Conservation (phyloP, 2,888 invertebrate species). For the Pteria penguin region DNA sequence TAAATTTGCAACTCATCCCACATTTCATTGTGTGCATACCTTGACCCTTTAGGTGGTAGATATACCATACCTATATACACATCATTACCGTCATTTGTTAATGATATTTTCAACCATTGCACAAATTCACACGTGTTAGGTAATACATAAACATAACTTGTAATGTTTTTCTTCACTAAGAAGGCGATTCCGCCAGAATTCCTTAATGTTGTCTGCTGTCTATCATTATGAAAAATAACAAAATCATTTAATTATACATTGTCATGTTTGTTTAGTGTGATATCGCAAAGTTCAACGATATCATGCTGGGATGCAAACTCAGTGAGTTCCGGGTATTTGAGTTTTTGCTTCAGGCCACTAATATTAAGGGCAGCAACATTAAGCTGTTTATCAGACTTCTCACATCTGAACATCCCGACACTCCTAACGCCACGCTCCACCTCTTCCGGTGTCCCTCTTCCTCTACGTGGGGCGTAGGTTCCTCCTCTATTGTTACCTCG, state of each 20-base stretch:
- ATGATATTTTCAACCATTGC: neutral
- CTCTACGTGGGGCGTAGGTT: neutral
- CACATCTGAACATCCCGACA: neutral
- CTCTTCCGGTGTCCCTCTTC: neutral
- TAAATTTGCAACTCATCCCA: slow-evolving; percentile 13
- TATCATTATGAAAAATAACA: slow-evolving; percentile 3
- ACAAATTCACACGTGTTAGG: neutral
- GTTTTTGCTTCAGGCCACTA: neutral
- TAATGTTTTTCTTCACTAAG: neutral
- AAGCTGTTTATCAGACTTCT: neutral
- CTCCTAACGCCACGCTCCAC: neutral
- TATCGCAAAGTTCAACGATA: neutral
- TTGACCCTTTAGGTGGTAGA: slow-evolving; percentile 4
- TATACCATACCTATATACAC: neutral
- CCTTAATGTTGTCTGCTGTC: neutral
- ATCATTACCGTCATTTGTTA: neutral
- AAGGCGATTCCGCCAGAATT: slow-evolving; percentile 5
- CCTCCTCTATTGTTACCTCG: neutral
- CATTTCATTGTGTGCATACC: neutral
- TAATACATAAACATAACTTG: neutral
- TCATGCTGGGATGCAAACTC: neutral
- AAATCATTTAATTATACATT: neutral
- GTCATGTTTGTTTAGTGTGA: neutral
- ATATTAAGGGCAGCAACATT: neutral
- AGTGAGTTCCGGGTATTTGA: slow-evolving; percentile 11